Base-by-base conservation (phyloP, 2,113 vertebrate genomes). In the Melanocharis versteri region DNA sequence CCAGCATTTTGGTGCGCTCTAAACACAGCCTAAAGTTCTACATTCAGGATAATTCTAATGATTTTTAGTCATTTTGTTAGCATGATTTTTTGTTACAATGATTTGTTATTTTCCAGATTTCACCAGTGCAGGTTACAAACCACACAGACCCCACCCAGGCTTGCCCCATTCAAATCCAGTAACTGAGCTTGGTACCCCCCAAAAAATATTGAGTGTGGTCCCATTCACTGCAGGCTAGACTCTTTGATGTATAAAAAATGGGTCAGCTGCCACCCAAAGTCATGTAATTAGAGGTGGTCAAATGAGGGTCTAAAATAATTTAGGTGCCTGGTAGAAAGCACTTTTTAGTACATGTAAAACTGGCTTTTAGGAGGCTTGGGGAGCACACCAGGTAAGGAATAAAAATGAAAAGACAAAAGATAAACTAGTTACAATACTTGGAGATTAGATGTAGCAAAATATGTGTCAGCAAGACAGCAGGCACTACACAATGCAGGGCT, bases 231-330 rank as follows among this genome's bases (percentile, higher is more conserved):
- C 65, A 76, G 69, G 17, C 51, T 78, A 35, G 20, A 45, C 77
- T 71, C 82, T 60, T 27, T n/a, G 60, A 61, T 5, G 11, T 30
- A 57, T 13, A 40, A 76, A 81, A 77, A 92, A 61, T 44, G 7
- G 48, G 30, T 51, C 45, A 87, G 71, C 33, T 73, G 39, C 58
- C 87, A 88, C 79, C 57, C 83, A 80, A 9, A 40, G 18, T 77
- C 56, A 60, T 24, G 51, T 30, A 73, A 94, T 93, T 92, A 94
- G 58, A 72, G 62, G 45, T 54, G 39, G 51, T 58, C 88, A 91
- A 68, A 94, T 82, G 51, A 89, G 37, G 82, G 75, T 68, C 75
- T 62, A 62, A 88, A 86, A 62, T 90, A 58, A 95, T 77, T 86
- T 37, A 65, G 39, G 60, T 66, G 76, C 47, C 58, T 72, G 28